Conservation (phyloP, 2,888 invertebrate species). For the Platycnemis pennipes region DNA sequence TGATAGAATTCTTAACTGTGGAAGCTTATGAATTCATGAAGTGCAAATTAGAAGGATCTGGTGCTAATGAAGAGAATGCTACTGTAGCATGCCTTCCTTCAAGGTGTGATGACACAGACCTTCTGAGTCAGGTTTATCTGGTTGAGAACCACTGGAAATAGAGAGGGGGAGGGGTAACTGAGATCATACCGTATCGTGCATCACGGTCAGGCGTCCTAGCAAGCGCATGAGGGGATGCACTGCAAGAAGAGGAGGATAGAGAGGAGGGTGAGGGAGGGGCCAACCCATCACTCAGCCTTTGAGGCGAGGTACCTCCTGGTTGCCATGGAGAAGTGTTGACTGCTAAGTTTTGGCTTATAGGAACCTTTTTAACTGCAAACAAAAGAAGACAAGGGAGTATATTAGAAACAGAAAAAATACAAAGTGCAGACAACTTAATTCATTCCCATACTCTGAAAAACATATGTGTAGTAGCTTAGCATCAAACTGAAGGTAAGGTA, state of each 20-base stretch:
- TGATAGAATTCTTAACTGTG: too few relatives aligned
- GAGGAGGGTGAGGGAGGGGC: slow-evolving; percentile 74
- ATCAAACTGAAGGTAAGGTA: too few relatives aligned
- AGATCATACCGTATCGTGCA: slow-evolving; percentile 61
- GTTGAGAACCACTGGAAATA: slow-evolving; percentile 16
- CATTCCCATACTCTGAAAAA: too few relatives aligned
- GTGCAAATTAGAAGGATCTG: background rate
- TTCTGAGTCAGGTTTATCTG: background rate
- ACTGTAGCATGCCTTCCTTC: background rate
- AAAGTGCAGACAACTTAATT: too few relatives aligned
- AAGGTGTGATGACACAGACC: background rate
- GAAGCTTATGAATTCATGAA: background rate
- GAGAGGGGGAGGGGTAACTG: background rate
- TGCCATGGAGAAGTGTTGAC: slow-evolving; percentile 70
- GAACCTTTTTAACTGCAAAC: slow-evolving; percentile 72
- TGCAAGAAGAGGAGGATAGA: slow-evolving; percentile 75
- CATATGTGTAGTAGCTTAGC: too few relatives aligned
- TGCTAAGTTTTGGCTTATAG: slow-evolving; percentile 70
- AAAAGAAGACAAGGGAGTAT: background rate
- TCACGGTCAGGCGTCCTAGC: slow-evolving; percentile 57
- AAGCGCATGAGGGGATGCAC: slow-evolving; percentile 75
- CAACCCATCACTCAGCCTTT: slow-evolving; percentile 68
- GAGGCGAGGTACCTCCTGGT: slow-evolving; percentile 65
- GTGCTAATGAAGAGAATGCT: background rate
- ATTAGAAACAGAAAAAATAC: too few relatives aligned